Conservation (phyloP, 2,797 vertebrate genomes). For the Acipenser oxyrinchus region DNA sequence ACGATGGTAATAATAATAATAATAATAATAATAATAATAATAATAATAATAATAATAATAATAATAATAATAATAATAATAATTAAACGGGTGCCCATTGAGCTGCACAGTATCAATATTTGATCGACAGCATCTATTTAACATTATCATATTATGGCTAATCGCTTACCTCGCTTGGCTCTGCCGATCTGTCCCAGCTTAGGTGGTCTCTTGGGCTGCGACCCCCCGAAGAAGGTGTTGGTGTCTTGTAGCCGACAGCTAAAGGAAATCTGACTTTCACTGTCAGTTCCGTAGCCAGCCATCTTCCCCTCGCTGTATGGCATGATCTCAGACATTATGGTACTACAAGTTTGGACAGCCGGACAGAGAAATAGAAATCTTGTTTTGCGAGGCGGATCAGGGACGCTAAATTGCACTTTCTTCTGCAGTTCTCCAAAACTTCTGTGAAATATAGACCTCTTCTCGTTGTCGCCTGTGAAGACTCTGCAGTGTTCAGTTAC, state of each 20-base stretch:
- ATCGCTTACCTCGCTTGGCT: conserved; percentile 84
- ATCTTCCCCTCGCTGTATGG: conserved; percentile 95
- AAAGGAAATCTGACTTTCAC: conserved; percentile 90
- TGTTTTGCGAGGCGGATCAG: too few species aligned
- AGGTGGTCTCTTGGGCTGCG: conserved; percentile 91
- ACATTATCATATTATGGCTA: too few species aligned
- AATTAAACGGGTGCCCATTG: not conserved
- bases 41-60: conserved; percentile 7
- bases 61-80: not conserved
- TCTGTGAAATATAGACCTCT: too few species aligned
- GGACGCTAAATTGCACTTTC: not conserved
- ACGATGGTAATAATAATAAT: not conserved
- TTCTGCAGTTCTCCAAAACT: not conserved
- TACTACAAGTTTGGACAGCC: conserved; percentile 17
- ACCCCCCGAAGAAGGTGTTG: conserved; percentile 85
- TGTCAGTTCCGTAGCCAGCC: conserved; percentile 86
- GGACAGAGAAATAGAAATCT: conserved; percentile 21
- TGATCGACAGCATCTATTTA: too few species aligned
- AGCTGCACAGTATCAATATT: not conserved
- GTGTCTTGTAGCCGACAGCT: conserved; percentile 97
- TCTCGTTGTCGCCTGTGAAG: too few species aligned
- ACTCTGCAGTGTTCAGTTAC: too few species aligned
- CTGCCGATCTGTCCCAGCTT: conserved; percentile 94
- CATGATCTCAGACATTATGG: conserved; percentile 91
- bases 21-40: conserved; percentile 1